These are phyloP conservation scores for Apteryx owenii DNA, from an alignment of 2,113 vertebrate species.

Conservation along the genomic window DNA sequence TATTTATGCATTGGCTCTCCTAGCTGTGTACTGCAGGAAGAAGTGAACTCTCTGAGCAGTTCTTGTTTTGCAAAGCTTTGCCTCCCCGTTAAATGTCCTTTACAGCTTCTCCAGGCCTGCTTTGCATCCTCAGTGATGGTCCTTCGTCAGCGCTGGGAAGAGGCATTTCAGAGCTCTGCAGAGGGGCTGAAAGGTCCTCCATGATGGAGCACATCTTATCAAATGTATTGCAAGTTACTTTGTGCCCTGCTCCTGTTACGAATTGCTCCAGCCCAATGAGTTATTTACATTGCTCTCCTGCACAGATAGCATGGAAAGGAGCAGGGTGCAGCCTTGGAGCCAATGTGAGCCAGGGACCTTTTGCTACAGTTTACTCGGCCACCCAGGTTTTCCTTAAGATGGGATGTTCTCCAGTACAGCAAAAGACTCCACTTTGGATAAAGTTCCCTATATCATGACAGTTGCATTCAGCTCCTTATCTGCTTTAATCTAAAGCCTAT, in stretches of 20 bases:
- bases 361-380: neutral
- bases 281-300: neutral
- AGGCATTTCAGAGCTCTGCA: neutral
- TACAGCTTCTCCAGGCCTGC: neutral
- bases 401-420: neutral
- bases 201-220: fast-evolving
- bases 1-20: neutral
- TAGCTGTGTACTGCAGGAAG: neutral
- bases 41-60: neutral
- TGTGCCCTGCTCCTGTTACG: neutral
- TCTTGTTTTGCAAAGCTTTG: neutral
- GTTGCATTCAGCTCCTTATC: neutral
- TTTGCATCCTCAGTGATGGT: neutral
- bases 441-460: neutral
- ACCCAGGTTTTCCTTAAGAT: neutral
- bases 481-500: neutral
- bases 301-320: neutral
- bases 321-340: neutral
- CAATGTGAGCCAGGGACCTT: neutral
- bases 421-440: neutral
- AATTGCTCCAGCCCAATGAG: neutral
- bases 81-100: neutral
- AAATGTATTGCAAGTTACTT: neutral
- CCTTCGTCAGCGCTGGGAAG: neutral
- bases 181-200: neutral